These are phyloP conservation scores for Trematocara macrostoma DNA, from an alignment of 2,113 vertebrate species.

Conservation along the genomic window DNA sequence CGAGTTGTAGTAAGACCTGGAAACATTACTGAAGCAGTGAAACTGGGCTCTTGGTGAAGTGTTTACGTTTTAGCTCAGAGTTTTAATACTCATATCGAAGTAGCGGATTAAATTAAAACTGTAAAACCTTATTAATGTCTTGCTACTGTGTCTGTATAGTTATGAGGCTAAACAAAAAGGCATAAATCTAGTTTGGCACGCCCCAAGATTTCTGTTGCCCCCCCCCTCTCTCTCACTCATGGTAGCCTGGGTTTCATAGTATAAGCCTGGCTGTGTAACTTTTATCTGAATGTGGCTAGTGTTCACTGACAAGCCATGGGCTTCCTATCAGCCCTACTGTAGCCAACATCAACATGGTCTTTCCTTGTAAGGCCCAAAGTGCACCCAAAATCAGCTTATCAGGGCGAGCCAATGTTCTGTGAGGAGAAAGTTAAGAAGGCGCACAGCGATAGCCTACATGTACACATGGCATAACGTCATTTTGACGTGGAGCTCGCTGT, in stretches of 20 bases:
- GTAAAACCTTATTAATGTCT: constrained; percentile 7
- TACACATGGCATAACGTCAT: background rate
- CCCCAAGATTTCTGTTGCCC: background rate
- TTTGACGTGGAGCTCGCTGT: background rate
- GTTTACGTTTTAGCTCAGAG: background rate
- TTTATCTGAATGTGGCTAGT: constrained; percentile 50
- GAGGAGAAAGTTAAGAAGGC: constrained; percentile 21
- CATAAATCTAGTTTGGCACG: background rate
- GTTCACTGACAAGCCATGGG: constrained; percentile 27
- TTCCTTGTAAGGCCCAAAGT: background rate
- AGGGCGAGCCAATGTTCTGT: constrained; percentile 1
- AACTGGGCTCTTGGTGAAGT: background rate
- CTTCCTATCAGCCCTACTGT: constrained; percentile 29
- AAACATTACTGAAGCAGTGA: background rate
- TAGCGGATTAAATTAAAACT: background rate
- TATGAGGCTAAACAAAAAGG: background rate
- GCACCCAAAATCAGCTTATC: constrained; percentile 35
- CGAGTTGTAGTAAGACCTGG: background rate
- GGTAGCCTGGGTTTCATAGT: background rate
- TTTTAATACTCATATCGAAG: constrained; percentile 10
- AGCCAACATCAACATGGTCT: constrained; percentile 37
- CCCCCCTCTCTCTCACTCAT: background rate
- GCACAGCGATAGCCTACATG: background rate
- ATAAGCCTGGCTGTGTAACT: constrained; percentile 22
- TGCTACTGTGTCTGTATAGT: background rate